A percentile compares a stretch with the other conserved stretches of the same genome.
Conservation (phyloP, 2,113 vertebrate genomes). For the Lipophrys pholis region DNA sequence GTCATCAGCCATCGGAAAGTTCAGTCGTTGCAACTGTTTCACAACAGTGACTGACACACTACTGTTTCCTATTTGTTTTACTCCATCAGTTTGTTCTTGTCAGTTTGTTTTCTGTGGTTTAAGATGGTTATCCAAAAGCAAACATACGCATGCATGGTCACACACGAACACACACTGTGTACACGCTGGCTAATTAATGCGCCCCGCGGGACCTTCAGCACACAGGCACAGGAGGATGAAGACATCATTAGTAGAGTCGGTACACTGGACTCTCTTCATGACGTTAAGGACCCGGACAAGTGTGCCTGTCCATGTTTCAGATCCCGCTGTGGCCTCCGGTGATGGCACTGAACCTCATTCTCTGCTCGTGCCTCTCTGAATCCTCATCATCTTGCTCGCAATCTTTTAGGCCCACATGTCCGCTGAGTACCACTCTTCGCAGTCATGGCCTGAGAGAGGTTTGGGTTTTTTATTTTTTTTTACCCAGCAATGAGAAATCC, state of each 20-base stretch:
- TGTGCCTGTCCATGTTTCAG: constrained; percentile 44
- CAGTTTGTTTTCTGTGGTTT: no score
- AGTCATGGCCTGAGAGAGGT: constrained; percentile 30
- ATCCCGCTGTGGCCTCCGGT: constrained; percentile 27
- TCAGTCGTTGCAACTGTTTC: no score
- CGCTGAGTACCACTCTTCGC: constrained; percentile 36
- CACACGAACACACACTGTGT: constrained; percentile 6
- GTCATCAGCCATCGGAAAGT: no score
- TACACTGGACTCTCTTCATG: constrained; percentile 32
- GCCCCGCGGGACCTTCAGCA: constrained; percentile 17
- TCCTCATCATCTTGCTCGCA: constrained; percentile 50
- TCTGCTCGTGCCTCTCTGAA: constrained; percentile 28
- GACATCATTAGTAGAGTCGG: constrained; percentile 57
- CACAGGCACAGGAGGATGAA: constrained; percentile 29
- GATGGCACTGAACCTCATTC: constrained; percentile 39
- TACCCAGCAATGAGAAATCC: constrained; percentile 34
- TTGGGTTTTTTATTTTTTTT: constrained; percentile 9
- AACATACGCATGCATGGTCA: background rate
- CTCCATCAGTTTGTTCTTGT: no score
- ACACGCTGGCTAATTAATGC: constrained; percentile 37
- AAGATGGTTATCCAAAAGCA: no score
- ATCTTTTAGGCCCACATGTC: constrained; percentile 42
- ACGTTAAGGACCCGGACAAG: constrained; percentile 46
- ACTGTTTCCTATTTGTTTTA: no score
- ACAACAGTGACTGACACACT: no score